Percentiles rank a stretch among this genome's conserved stretches.
Conservation (phyloP, 2,888 invertebrate genomes). For the Netelia fuscicornis region DNA sequence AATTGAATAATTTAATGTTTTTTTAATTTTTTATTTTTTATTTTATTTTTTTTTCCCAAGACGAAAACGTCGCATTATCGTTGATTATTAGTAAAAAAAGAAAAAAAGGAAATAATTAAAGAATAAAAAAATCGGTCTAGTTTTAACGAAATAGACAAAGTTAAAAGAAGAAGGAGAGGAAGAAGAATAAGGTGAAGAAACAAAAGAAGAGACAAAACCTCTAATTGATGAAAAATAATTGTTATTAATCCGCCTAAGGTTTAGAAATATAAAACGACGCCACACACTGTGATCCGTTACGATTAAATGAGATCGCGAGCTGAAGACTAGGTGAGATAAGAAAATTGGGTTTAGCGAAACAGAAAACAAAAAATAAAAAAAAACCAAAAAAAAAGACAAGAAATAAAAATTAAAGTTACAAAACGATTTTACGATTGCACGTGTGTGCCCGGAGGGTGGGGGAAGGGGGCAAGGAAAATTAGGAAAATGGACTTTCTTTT, state of each 20-base stretch:
- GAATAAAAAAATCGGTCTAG: constrained; percentile 73
- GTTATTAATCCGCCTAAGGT: constrained; percentile 77
- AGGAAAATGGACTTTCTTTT: background rate
- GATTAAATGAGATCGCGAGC: constrained; percentile 56
- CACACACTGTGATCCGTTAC: constrained; percentile 67
- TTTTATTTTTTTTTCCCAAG: background rate
- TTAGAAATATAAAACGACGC: constrained; percentile 72
- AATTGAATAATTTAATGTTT: background rate
- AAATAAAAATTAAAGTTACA: too few species aligned
- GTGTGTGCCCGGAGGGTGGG: background rate
- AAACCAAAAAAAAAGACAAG: background rate
- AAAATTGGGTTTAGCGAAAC: background rate
- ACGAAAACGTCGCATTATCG: constrained; percentile 51
- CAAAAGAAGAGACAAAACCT: constrained; percentile 7
- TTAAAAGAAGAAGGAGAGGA: background rate
- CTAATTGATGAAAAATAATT: constrained; percentile 58
- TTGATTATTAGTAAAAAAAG: constrained; percentile 57
- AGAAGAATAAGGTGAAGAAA: constrained; percentile 4
- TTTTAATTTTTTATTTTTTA: too few species aligned
- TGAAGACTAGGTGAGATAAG: background rate
- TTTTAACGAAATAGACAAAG: constrained; percentile 69
- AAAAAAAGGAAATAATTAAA: too few species aligned
- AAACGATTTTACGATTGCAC: background rate
- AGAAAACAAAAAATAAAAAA: background rate
- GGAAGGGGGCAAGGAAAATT: constrained; percentile 16